Evolutionary conservation across 2,797 vertebrate genomes (phyloP).

Genomic region (Percopsis omiscomaycus): DNA sequence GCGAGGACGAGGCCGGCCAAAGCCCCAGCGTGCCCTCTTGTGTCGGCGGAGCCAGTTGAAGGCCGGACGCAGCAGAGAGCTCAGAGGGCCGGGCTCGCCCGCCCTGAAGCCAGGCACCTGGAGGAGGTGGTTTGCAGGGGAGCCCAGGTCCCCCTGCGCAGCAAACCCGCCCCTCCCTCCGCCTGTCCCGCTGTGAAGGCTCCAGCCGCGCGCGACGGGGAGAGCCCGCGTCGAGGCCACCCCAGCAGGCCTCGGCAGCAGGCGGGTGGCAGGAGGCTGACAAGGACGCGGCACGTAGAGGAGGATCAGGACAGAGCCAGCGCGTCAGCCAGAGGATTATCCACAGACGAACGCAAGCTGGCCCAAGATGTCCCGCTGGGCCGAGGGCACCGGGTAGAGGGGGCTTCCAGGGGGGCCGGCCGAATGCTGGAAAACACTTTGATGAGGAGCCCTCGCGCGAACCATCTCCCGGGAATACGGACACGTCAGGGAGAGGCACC

Average conservation of each 20-base stretch:
- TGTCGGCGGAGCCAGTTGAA: conserved; percentile 32
- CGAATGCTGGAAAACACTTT: conserved; percentile 60
- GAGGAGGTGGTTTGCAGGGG: conserved; percentile 44
- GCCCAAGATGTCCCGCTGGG: conserved; percentile 43
- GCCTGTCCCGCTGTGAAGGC: conserved; percentile 17
- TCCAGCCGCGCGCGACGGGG: neutral
- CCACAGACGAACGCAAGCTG: conserved; percentile 57
- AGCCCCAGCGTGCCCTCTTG: conserved; percentile 15
- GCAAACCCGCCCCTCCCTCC: conserved; percentile 44
- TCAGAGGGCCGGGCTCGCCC: conserved; percentile 32
- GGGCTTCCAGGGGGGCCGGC: conserved; percentile 47
- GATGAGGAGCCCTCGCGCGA: conserved; percentile 27
- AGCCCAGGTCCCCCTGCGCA: conserved; percentile 31
- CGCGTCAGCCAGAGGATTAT: conserved; percentile 62
- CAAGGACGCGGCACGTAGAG: conserved; percentile 61
- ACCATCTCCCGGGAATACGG: conserved; percentile 8
- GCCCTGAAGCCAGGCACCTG: conserved; percentile 14
- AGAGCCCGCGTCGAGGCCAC: conserved; percentile 15
- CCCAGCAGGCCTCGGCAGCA: conserved; percentile 41
- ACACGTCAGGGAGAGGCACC: conserved; percentile 40
- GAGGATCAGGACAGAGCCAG: conserved; percentile 68
- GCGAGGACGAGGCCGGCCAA: conserved; percentile 27
- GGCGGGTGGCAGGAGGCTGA: conserved; percentile 53
- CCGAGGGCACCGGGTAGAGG: conserved; percentile 53
- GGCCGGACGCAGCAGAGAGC: conserved; percentile 35